These are phyloP conservation scores for Ichneumoninae sp. DNA, from an alignment of 2,888 invertebrate genomes.

Conservation along the genomic window DNA sequence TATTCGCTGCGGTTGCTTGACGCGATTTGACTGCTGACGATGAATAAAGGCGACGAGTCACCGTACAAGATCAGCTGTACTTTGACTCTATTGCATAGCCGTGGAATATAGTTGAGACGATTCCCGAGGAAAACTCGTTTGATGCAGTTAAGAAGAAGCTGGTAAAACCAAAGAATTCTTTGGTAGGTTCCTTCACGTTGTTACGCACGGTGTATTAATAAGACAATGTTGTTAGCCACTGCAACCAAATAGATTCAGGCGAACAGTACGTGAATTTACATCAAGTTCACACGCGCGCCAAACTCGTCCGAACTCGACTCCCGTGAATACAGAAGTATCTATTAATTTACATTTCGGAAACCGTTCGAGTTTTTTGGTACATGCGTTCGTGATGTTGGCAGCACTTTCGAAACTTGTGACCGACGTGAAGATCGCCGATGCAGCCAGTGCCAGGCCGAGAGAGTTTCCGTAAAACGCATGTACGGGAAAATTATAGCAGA, in stretches of 20 bases:
- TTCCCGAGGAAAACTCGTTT: neutral
- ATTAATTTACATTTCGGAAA: neutral
- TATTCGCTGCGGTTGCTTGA: neutral
- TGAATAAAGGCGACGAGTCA: neutral
- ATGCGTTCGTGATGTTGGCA: neutral
- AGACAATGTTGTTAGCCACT: neutral
- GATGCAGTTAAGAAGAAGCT: neutral
- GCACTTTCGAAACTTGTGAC: neutral
- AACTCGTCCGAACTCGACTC: neutral
- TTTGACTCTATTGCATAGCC: neutral
- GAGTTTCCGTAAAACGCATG: constrained; percentile 67
- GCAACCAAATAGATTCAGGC: neutral
- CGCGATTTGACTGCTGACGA: neutral
- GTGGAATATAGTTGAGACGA: neutral
- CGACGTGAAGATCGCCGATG: neutral
- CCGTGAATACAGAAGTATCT: too few species aligned
- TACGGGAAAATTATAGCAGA: constrained; percentile 77
- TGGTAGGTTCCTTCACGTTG: neutral
- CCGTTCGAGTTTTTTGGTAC: neutral
- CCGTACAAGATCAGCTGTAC: neutral
- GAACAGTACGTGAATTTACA: neutral
- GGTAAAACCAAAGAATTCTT: neutral
- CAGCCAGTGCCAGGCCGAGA: neutral
- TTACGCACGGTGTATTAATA: neutral
- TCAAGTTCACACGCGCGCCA: neutral